These are phyloP conservation scores for Melanaphis sacchari DNA, from an alignment of 1,140 invertebrate species.

Conservation along the genomic window DNA sequence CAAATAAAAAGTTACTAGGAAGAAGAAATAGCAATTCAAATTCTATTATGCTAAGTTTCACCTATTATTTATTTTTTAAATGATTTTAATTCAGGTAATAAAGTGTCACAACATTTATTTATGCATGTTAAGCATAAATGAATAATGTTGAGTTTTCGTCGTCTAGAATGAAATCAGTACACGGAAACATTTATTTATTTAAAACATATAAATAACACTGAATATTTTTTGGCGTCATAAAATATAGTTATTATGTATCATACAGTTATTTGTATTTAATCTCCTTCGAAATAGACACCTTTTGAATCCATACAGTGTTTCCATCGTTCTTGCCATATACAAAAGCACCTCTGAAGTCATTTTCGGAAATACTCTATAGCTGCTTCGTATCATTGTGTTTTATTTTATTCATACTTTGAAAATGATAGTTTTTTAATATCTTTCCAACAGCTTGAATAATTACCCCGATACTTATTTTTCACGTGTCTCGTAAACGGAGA, in stretches of 20 bases:
- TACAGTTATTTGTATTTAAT: not conserved
- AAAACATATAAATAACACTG: not conserved
- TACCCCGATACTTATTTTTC: not conserved
- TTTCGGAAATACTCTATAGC: not conserved
- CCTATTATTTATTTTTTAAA: too few relatives aligned
- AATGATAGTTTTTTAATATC: not conserved
- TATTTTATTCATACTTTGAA: not conserved
- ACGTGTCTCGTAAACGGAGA: not conserved
- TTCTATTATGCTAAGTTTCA: not conserved
- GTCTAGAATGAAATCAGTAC: not conserved
- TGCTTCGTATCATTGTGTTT: not conserved
- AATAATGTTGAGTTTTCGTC: not conserved
- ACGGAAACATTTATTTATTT: not conserved
- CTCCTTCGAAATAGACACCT: not conserved
- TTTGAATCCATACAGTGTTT: not conserved
- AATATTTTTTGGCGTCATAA: not conserved
- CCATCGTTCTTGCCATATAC: not conserved
- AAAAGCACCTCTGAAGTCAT: not conserved
- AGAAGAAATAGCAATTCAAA: not conserved
- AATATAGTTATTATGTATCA: not conserved
- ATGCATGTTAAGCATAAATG: not conserved
- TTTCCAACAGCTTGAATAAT: not conserved
- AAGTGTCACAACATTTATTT: not conserved
- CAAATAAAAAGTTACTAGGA: not conserved
- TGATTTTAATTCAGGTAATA: not conserved